Base-by-base conservation (phyloP, 2,113 vertebrate species). In the Cochlearius cochlearius region DNA sequence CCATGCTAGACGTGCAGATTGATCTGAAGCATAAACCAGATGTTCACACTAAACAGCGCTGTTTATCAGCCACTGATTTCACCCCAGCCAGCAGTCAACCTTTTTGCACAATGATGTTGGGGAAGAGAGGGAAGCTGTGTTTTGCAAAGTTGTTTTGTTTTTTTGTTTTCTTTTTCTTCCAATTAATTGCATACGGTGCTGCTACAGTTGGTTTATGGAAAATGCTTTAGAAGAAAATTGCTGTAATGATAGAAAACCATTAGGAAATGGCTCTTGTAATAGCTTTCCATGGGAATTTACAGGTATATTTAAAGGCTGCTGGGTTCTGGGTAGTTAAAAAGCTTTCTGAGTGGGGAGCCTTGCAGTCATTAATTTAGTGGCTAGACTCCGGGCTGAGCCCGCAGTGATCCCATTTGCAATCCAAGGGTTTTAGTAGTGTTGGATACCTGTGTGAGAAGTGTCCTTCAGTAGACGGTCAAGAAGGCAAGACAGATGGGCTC, bases 101-200 rank as follows among this genome's bases (percentile, higher is more conserved):
- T 49, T 62, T 75, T 17, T 23, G 6, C 8, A 2, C 10, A 1
- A 19, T 6, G 7, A 3, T 23, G 27, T 2, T 39, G 53, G 58
- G 53, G 38, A 58, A 6, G 53, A 52, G n/a, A 36, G 34, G 26
- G 58, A 58, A 72, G 12, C 14, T 19, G 20, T 2, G 4, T 18
- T 83, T 71, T 38, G 47, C 43, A 6, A 45, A 45, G 43, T 7
- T 27, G 43, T 43, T 72, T 22, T 47, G 39, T 3, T 3, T 49
- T 58, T 63, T 15, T 50, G 12, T 58, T 68, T 45, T 80, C 5
- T 58, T 80, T 58, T 11, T 17, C 67, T 45, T 49, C 34, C 63
- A 47, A 2, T 36, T 84, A 25, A 4, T 47, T 41, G 49, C 47
- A 5, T 5, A 2, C 0, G 0, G 53, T 13, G 16, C 77, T 69